Evolutionary conservation across 1,140 invertebrate genomes (phyloP).

Genomic region (Magallana ariakensis): DNA sequence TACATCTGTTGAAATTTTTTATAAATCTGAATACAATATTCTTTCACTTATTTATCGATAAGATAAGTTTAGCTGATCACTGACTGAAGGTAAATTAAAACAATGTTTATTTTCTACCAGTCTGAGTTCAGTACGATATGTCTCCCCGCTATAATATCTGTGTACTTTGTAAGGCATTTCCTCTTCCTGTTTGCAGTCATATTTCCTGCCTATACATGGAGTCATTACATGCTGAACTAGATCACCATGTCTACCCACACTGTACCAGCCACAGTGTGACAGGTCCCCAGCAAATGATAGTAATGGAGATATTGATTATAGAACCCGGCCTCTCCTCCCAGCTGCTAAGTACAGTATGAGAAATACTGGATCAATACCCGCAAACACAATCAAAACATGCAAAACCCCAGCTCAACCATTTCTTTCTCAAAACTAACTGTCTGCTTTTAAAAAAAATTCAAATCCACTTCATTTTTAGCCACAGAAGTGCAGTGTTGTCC

Average conservation of each 20-base stretch:
- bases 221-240: too few relatives aligned
- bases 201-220: not conserved
- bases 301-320: constrained; percentile 22
- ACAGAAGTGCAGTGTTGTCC: constrained; percentile 12
- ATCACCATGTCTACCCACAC: too few relatives aligned
- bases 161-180: not conserved
- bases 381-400: not conserved
- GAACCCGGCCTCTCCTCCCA: not conserved
- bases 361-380: not conserved
- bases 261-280: not conserved
- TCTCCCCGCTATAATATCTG: too few relatives aligned
- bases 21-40: too few relatives aligned
- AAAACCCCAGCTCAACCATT: not conserved
- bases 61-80: too few relatives aligned
- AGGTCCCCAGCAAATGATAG: not conserved
- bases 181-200: constrained; percentile 8
- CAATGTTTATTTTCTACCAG: too few relatives aligned
- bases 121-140: too few relatives aligned
- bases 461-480: not conserved
- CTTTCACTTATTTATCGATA: too few relatives aligned
- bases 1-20: too few relatives aligned
- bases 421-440: not conserved
- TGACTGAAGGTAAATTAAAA: too few relatives aligned
- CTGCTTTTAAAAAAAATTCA: not conserved
- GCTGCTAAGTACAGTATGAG: not conserved